These are phyloP conservation scores for Apoda limacodes DNA, from an alignment of 2,888 invertebrate species.

Conservation along the genomic window DNA sequence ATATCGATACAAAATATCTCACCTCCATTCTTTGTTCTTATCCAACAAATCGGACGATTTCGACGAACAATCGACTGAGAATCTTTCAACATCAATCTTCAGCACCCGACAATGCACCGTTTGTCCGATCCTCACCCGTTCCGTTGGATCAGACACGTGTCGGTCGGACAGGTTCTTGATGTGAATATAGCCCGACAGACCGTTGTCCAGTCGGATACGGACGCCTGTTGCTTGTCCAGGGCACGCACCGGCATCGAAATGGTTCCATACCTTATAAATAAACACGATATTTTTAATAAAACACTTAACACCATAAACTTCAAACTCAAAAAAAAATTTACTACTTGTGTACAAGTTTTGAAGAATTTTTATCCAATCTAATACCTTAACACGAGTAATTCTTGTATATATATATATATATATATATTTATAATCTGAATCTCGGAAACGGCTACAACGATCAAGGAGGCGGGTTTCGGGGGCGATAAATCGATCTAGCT, in stretches of 20 bases:
- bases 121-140: slow-evolving; percentile 87
- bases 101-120: slow-evolving; percentile 88
- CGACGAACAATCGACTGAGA: slow-evolving; percentile 93
- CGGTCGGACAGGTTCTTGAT: slow-evolving; percentile 95
- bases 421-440: too few relatives aligned
- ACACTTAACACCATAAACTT: too few relatives aligned
- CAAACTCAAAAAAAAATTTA: too few relatives aligned
- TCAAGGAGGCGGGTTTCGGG: too few relatives aligned
- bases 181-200: slow-evolving; percentile 91
- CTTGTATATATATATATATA: too few relatives aligned
- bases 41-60: slow-evolving; percentile 93
- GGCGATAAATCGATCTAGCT: too few relatives aligned
- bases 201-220: slow-evolving; percentile 90
- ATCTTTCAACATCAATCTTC: slow-evolving; percentile 96
- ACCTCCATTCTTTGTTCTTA: slow-evolving; percentile 91
- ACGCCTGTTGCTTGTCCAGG: slow-evolving; percentile 97
- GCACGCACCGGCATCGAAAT: slow-evolving; percentile 96
- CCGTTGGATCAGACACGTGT: slow-evolving; percentile 92
- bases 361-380: too few relatives aligned
- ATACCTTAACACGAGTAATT: too few relatives aligned
- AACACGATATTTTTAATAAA: slow-evolving; percentile 1
- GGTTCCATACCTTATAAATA: slow-evolving; percentile 87
- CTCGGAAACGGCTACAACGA: too few relatives aligned
- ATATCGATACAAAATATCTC: too few relatives aligned
- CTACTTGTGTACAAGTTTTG: too few relatives aligned